Evolutionary conservation across 2,888 invertebrate species (phyloP), one percentile per base, ranked within the genome.

Genomic region (Dicyrtomina minuta): DNA sequence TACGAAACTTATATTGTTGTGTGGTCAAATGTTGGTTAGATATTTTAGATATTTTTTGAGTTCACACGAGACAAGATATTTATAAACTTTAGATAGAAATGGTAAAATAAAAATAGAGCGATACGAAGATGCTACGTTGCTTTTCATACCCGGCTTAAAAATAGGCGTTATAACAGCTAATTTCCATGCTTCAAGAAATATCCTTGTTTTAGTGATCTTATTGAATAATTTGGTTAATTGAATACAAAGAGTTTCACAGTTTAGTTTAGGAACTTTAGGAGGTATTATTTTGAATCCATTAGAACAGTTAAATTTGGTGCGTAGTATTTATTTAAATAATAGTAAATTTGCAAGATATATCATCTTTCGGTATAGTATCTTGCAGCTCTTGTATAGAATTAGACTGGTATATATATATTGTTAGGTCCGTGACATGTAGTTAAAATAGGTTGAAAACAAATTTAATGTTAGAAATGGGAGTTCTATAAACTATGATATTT

Each of bases 21-120:
- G 8, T 26, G n/a, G n/a, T n/a, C 5, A 56, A 15, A 26, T n/a
- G 10, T 26, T 5, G 10, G 2, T n/a, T n/a, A n/a, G n/a, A n/a
- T n/a, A n/a, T n/a, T 56, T 17, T 27, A 8, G 3, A 13, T 33
- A 13, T 4, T 2, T 15, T 26, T 26, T 26, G 17, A 59, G 13
- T 17, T 15, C 20, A 41, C 22, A 5, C 6, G 13, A 2, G 5
- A 59, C 12, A 41, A 59, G 15, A n/a, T 27, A 17, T 17, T 59
- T 43, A 41, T 20, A 41, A 17, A 59, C 59, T 41, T 59, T 59
- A 33, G 39, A 39, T 41, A 59, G 17, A 20, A 59, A 59, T n/a
- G 59, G 41, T 20, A 59, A 43, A n/a, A n/a, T n/a, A n/a, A n/a
- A n/a, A n/a, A n/a, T n/a, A n/a, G n/a, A n/a, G n/a, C n/a, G n/a